Percentiles rank a stretch among this genome's conserved stretches.
These are phyloP conservation scores for Anarhynchus alexandrinus DNA, from an alignment of 2,113 vertebrate genomes.

Conservation along the genomic window DNA sequence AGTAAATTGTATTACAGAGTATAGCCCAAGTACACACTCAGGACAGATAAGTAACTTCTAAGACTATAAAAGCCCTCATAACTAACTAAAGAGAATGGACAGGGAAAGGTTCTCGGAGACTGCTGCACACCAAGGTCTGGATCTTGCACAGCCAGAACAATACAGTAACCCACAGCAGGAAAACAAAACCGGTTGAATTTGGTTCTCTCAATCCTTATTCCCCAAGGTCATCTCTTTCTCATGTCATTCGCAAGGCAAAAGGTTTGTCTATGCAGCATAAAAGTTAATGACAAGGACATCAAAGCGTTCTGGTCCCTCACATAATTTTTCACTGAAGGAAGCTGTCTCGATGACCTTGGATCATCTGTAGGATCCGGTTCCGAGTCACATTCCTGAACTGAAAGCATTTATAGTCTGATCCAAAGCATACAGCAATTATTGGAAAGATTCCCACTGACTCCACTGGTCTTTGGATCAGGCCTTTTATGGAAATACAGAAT, in stretches of 20 bases:
- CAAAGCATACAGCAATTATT: background rate
- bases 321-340: background rate
- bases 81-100: background rate
- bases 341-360: background rate
- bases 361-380: background rate
- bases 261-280: background rate
- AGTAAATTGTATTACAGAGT: constrained; percentile 45
- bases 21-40: constrained; percentile 32
- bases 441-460: background rate
- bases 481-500: background rate
- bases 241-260: background rate
- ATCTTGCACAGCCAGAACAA: background rate
- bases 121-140: background rate
- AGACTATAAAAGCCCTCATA: constrained; percentile 1
- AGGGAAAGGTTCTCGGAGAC: background rate
- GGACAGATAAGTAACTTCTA: constrained; percentile 40
- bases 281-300: background rate
- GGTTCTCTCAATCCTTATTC: background rate
- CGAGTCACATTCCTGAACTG: background rate
- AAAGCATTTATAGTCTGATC: background rate
- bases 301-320: background rate
- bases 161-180: background rate
- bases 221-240: background rate
- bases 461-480: background rate
- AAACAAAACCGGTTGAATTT: background rate